Evolutionary conservation across 2,888 invertebrate genomes (phyloP), one percentile per base, ranked within the genome.

Genomic region (Celastrina argiolus): DNA sequence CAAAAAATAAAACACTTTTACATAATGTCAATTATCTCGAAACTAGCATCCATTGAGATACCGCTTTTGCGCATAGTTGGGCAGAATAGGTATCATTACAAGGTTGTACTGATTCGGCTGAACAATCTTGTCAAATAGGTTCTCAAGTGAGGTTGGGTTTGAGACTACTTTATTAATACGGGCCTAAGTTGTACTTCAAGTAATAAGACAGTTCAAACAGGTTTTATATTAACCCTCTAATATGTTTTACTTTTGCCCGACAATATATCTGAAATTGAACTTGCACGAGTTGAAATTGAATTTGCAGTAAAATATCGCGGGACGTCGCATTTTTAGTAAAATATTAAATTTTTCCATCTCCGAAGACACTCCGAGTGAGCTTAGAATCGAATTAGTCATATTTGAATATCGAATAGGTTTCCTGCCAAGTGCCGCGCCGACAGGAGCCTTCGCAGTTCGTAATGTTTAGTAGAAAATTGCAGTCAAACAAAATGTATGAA

Each of bases 341-440:
- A 61, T 61, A 61, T 61, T 36, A 61, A 61, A 36, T 61, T 61
- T 36, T 61, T 34, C 39, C 36, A 58, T 58, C 31, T 58, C 58
- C 16, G 39, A 61, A 39, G 61, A 36, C 61, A 36, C 39, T 61
- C 39, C 12, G 39, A 36, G 36, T 34, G 22, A 39, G 36, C 39
- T 61, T 22, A 22, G 61, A 61, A 36, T 36, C 36, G 36, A 36
- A 61, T 61, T 61, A 39, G 36, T 61, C 61, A 61, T 22, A 61
- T 61, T 34, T 61, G 61, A 61, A 61, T 61, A 22, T 61, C 59
- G 34, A 36, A 22, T 39, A 36, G 18, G 39, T 51, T 51, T 26
- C 51, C 51, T 16, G 45, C 10, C 18, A 10, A n/a, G 45, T 8
- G 22, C 2, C 45, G 1, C 16, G 45, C 16, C 51, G 22, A 12